These are phyloP conservation scores for Meriones unguiculatus DNA, from an alignment of 2,113 vertebrate genomes.

Conservation along the genomic window DNA sequence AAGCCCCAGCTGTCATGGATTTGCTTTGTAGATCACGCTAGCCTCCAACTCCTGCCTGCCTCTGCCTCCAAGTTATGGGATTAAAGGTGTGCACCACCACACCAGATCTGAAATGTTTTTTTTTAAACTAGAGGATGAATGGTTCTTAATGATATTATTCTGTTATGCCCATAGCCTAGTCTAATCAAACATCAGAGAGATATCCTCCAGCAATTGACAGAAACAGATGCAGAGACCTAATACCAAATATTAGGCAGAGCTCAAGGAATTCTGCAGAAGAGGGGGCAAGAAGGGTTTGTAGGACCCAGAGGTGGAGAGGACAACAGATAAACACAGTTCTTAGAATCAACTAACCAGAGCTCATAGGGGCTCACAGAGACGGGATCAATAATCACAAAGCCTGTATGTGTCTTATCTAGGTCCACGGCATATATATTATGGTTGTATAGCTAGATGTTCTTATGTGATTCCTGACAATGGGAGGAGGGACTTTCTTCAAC, in stretches of 20 bases:
- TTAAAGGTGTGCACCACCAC: too few species aligned
- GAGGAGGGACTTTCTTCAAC: neutral
- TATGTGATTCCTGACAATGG: neutral
- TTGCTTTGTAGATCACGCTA: too few species aligned
- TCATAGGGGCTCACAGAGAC: neutral
- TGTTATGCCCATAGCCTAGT: neutral
- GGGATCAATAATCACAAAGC: neutral
- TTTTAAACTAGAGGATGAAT: slow-evolving; percentile 3
- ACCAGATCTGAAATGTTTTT: neutral
- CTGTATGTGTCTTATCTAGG: neutral
- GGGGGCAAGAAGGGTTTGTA: neutral
- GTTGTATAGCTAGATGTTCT: neutral
- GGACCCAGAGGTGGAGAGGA: neutral
- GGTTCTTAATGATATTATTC: neutral
- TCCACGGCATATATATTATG: neutral
- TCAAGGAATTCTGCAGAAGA: neutral
- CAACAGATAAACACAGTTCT: neutral
- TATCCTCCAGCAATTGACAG: neutral
- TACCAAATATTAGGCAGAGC: neutral
- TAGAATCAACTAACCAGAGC: neutral
- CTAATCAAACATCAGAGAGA: neutral
- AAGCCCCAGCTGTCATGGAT: too few species aligned
- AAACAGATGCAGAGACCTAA: neutral
- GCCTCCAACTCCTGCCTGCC: too few species aligned
- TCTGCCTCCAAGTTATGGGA: too few species aligned